Evolutionary conservation across 2,888 invertebrate genomes (phyloP).

Genomic region (Panopea generosa): DNA sequence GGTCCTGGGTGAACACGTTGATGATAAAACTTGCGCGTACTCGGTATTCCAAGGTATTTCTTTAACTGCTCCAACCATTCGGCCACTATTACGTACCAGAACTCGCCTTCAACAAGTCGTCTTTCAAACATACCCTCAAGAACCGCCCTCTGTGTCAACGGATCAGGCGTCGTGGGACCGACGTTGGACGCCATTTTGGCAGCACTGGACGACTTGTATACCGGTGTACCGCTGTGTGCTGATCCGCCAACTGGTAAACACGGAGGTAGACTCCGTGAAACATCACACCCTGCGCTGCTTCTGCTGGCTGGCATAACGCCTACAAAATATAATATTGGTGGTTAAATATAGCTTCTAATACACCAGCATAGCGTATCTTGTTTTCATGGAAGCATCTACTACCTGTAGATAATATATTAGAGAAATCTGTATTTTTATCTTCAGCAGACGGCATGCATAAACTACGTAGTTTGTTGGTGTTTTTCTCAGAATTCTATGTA

Average conservation of each 20-base stretch:
- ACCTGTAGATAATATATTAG: no score
- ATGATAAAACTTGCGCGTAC: constrained; percentile 78
- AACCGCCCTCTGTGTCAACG: constrained; percentile 75
- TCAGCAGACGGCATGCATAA: no score
- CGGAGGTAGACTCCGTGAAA: constrained; percentile 2
- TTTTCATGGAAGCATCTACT: no score
- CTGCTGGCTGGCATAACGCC: constrained; percentile 34
- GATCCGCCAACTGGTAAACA: constrained; percentile 19
- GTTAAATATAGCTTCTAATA: no score
- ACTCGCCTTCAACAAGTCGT: constrained; percentile 78
- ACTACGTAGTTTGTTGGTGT: no score
- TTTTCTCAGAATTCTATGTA: no score
- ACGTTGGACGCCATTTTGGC: constrained; percentile 55
- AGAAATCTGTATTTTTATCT: no score
- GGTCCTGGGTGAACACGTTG: constrained; percentile 79
- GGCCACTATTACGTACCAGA: constrained; percentile 81
- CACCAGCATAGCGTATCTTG: no score
- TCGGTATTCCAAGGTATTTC: constrained; percentile 76
- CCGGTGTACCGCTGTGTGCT: constrained; percentile 22
- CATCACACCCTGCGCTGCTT: constrained; percentile 11
- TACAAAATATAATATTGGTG: constrained; percentile 10
- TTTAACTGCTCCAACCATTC: constrained; percentile 82
- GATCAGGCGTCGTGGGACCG: constrained; percentile 69
- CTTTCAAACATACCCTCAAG: constrained; percentile 78
- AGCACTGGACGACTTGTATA: constrained; percentile 47